phyloP scores from a whole-genome alignment of 2,113 vertebrate genomes.

The Carollia perspicillata region DNA sequence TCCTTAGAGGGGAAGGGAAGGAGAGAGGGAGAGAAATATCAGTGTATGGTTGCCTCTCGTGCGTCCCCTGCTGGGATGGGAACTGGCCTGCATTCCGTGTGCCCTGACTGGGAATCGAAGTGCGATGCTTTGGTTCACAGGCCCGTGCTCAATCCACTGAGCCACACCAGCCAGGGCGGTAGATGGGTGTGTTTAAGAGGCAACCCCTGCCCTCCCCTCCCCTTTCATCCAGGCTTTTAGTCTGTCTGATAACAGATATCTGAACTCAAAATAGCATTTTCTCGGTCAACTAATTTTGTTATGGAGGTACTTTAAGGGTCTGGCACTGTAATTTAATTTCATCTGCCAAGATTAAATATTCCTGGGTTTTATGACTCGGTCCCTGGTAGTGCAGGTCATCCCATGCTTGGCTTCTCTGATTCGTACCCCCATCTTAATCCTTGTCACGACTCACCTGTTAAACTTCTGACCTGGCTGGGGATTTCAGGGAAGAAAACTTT shows the following conservation, averaged over 20 bases:
- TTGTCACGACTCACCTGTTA: neutral
- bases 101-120: no score
- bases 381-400: neutral
- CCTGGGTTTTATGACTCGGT: neutral
- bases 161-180: no score
- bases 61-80: no score
- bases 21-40: no score
- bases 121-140: no score
- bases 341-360: constrained; percentile 19
- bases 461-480: neutral
- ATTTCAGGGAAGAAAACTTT: constrained; percentile 31
- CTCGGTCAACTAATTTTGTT: constrained; percentile 28
- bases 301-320: neutral
- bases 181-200: neutral
- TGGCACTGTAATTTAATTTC: constrained; percentile 14
- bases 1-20: no score
- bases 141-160: no score
- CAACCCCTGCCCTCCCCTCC: neutral
- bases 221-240: neutral
- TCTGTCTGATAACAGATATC: neutral
- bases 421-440: neutral
- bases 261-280: constrained; percentile 35
- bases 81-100: no score
- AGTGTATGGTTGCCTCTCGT: no score
- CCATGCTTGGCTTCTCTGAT: neutral